phyloP scores from a whole-genome alignment of 1,140 invertebrate species.

The Asobara japonica region DNA sequence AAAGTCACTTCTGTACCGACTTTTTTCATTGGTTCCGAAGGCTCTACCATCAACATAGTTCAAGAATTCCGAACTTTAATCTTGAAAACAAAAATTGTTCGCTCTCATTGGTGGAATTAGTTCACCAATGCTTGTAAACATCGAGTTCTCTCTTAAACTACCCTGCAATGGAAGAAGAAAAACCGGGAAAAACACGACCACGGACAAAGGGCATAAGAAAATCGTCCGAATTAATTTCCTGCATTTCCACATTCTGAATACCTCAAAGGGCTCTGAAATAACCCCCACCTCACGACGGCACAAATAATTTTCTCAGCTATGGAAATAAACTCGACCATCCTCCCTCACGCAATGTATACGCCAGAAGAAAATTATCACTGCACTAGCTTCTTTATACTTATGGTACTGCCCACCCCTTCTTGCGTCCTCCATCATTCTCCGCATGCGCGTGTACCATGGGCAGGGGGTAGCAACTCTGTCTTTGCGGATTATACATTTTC shows the following conservation, averaged over 20 bases:
- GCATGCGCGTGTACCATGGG: background rate
- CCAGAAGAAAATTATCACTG: slow-evolving; percentile 3
- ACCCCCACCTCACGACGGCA: background rate
- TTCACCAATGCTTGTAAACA: background rate
- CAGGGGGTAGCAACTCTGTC: background rate
- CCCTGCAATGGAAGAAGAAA: background rate
- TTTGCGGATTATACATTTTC: slow-evolving; percentile 17
- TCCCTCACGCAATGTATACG: background rate
- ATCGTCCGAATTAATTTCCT: background rate
- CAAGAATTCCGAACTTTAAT: no score
- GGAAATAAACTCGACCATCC: background rate
- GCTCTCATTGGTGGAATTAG: no score
- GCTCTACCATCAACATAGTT: no score
- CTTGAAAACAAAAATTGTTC: no score
- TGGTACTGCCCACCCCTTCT: background rate
- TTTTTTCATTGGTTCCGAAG: no score
- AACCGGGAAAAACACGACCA: background rate
- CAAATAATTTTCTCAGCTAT: background rate
- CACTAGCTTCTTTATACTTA: background rate
- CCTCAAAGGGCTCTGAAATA: background rate
- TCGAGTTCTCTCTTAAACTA: background rate
- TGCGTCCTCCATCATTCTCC: background rate
- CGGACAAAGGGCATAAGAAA: background rate
- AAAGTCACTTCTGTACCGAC: no score
- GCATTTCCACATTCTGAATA: background rate